Conservation (phyloP, 1,140 invertebrate species). For the Drosophila sulfurigaster region DNA sequence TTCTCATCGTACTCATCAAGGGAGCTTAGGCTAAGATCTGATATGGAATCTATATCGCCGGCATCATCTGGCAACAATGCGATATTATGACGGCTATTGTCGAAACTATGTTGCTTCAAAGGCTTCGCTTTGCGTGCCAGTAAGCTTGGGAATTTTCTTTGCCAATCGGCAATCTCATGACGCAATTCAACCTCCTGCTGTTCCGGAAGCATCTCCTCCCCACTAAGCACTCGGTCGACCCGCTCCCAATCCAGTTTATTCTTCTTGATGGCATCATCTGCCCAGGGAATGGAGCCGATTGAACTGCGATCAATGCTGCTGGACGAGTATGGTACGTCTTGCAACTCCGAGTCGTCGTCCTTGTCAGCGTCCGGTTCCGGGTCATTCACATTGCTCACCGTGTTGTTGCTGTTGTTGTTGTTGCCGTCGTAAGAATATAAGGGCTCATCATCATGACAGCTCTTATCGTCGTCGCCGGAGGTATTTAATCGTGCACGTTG, state of each 20-base stretch:
- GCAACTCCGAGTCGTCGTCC: constrained; percentile 78
- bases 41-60: constrained; percentile 67
- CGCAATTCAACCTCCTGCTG: constrained; percentile 72
- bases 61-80: constrained; percentile 24
- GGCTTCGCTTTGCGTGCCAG: constrained; percentile 45
- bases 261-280: constrained; percentile 83
- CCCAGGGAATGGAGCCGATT: constrained; percentile 83
- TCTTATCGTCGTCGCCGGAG: constrained; percentile 48
- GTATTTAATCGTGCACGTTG: constrained; percentile 51
- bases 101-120: constrained; percentile 63
- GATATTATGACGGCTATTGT: constrained; percentile 30
- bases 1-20: constrained; percentile 63
- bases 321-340: constrained; percentile 80
- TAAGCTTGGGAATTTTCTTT: constrained; percentile 72
- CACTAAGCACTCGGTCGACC: constrained; percentile 76
- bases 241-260: constrained; percentile 81
- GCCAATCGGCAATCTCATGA: constrained; percentile 81
- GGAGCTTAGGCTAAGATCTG: constrained; percentile 73
- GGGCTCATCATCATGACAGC: constrained; percentile 29
- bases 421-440: constrained; percentile 43
- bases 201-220: constrained; percentile 63
- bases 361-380: constrained; percentile 53
- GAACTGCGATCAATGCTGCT: constrained; percentile 82
- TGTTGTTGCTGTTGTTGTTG: constrained; percentile 40
- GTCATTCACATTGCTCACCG: constrained; percentile 39